Evolutionary conservation across 1,140 invertebrate genomes (phyloP), one percentile per base, ranked within the genome.

Genomic region (Achatina immaculata): DNA sequence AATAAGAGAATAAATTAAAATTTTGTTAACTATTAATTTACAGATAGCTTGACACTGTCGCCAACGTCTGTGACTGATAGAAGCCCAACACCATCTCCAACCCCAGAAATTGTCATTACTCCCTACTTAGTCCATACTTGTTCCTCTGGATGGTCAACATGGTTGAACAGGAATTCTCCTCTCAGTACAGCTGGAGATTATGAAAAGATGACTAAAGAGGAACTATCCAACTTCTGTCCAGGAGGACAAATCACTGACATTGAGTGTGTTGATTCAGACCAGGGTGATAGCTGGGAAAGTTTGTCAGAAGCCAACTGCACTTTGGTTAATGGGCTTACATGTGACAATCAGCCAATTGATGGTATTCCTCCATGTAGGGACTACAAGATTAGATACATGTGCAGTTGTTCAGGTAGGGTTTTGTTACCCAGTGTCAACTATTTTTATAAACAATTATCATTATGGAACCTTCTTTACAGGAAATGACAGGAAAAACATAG

Each of bases 311-410:
- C 83, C 55, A 82, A 81, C 48, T 89, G 88, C 75, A 72, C 80
- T 28, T 58, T 85, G 21, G 80, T 77, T 19, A 68, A 74, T 43
- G 88, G 88, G 9, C 71, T 86, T 24, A 34, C 79, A 16, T 89
- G 88, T 81, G 51, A 78, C 34, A 86, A 85, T 76, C 58, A 58
- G 36, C 85, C 85, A 34, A 66, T 88, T 38, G 42, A 62, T 68
- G 76, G 34, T 38, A 68, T 75, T 34, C 81, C 78, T 55, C 80
- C 82, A 40, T 92, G 92, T 82, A 78, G 85, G 28, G 91, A 92
- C 83, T 90, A 89, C 80, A 89, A 89, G 81, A 85, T 92, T n/a
- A 85, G 91, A 74, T 90, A 91, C 74, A 84, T 86, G 58, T 92
- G 92, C 76, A 74, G 89, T 28, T 92, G 92, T 45, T 1, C 76